Percentiles rank a stretch among this genome's conserved stretches.
Conservation (phyloP, 2,888 invertebrate genomes). For the Choristoneura rosaceana region DNA sequence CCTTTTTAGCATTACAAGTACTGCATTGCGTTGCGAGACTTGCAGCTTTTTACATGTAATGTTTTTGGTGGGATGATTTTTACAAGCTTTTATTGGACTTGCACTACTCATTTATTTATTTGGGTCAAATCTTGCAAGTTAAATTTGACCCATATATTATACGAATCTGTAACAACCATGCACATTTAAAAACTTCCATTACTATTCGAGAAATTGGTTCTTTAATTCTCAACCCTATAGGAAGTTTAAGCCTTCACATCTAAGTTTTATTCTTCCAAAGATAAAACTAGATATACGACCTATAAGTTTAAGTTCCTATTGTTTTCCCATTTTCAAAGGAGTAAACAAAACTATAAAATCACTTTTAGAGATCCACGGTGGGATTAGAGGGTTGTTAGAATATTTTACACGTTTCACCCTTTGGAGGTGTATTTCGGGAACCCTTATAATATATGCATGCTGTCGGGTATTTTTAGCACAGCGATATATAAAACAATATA, state of each 20-base stretch:
- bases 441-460: slow-evolving; percentile 23
- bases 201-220: too few species aligned
- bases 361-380: background rate
- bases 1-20: too few species aligned
- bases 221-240: too few species aligned
- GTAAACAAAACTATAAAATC: slow-evolving; percentile 29
- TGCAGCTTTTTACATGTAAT: too few species aligned
- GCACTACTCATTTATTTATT: too few species aligned
- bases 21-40: too few species aligned
- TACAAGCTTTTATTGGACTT: too few species aligned
- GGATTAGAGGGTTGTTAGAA: slow-evolving; percentile 20
- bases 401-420: background rate
- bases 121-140: too few species aligned
- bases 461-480: background rate
- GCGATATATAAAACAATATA: background rate
- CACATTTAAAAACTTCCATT: too few species aligned
- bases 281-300: background rate
- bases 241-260: background rate
- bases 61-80: too few species aligned
- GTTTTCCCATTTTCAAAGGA: slow-evolving; percentile 8
- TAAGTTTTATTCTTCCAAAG: background rate
- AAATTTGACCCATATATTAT: too few species aligned
- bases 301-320: background rate
- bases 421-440: slow-evolving; percentile 22
- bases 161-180: too few species aligned